Base-by-base conservation (phyloP, 2,888 invertebrate species). In the Netelia virgata region DNA sequence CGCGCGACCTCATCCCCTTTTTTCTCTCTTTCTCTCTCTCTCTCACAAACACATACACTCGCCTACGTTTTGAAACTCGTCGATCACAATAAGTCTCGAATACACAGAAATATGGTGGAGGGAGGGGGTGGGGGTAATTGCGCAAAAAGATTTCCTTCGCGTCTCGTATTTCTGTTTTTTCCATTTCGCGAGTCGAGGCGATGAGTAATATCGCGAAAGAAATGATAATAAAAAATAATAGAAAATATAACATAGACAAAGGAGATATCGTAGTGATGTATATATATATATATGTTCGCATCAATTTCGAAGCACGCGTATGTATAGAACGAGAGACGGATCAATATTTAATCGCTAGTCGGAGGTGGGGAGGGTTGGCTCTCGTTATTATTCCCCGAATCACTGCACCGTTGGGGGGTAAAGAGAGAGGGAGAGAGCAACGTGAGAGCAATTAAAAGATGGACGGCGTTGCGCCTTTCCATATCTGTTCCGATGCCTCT, bases 381-480 rank as follows among this genome's bases (percentile, higher is more conserved):
- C 85, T 86, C 80, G 85, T 88, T 85, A 86, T 88, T 87, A 87
- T 89, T 87, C 79, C 82, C 72, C 80, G 84, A 89, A 88, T 88
- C 88, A 87, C 84, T 77, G 86, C 59, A 68, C 53, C 76, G 53
- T 59, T 72, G 79, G 74, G 83, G n/a, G 53, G n/a, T 11, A 53
- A n/a, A 75, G 87, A 85, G 83, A 85, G 77, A 88, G 88, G 83
- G 53, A 53, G n/a, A 50, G 0, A 50, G 53, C 11, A n/a, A 84
- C 74, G 87, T 83, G 82, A 85, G 78, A 88, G 87, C 88, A 88
- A 87, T 89, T 89, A 87, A 88, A 88, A 86, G 84, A 88, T 83
- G 79, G 83, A 73, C 66, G 85, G 84, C 47, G 28, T 74, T 28
- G 63, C 69, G 63, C 61, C 61, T 78, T 74, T 66, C 53, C n/a